These are phyloP conservation scores for Napeogenes sylphis DNA, from an alignment of 2,888 invertebrate species.

Conservation along the genomic window DNA sequence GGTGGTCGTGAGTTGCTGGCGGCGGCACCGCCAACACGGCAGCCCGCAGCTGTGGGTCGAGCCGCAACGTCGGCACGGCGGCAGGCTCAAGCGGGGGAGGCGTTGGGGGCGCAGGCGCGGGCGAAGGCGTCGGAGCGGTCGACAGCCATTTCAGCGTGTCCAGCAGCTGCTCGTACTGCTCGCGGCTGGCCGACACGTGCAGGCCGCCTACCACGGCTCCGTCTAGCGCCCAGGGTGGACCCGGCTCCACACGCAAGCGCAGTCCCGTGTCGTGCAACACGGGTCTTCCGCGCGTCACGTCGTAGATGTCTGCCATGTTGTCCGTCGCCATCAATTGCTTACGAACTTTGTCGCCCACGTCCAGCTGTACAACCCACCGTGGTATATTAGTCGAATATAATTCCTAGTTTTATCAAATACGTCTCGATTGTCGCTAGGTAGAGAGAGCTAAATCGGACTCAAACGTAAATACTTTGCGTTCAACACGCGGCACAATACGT, in stretches of 20 bases:
- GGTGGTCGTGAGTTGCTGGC: slow-evolving; percentile 34
- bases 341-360: slow-evolving; percentile 55
- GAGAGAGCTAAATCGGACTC: no score
- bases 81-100: slow-evolving; percentile 47
- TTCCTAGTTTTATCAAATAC: no score
- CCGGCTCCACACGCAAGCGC: slow-evolving; percentile 79
- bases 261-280: slow-evolving; percentile 93
- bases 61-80: slow-evolving; percentile 70
- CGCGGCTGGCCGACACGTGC: slow-evolving; percentile 89
- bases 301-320: slow-evolving; percentile 84
- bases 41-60: slow-evolving; percentile 81
- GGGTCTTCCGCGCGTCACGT: slow-evolving; percentile 86
- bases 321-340: slow-evolving; percentile 51
- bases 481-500: slow-evolving; percentile 25
- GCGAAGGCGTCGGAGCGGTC: slow-evolving; percentile 18
- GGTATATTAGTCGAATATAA: no score
- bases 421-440: no score
- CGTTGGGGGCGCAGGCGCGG: slow-evolving; percentile 27
- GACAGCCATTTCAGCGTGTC: slow-evolving; percentile 78
- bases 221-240: slow-evolving; percentile 74
- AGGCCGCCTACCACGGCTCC: slow-evolving; percentile 90
- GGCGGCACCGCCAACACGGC: slow-evolving; percentile 66
- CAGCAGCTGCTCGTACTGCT: slow-evolving; percentile 93
- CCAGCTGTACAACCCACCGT: slow-evolving; percentile 47
- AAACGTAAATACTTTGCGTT: no score